Conservation (phyloP, 1,140 invertebrate genomes). For the Wasmannia auropunctata region DNA sequence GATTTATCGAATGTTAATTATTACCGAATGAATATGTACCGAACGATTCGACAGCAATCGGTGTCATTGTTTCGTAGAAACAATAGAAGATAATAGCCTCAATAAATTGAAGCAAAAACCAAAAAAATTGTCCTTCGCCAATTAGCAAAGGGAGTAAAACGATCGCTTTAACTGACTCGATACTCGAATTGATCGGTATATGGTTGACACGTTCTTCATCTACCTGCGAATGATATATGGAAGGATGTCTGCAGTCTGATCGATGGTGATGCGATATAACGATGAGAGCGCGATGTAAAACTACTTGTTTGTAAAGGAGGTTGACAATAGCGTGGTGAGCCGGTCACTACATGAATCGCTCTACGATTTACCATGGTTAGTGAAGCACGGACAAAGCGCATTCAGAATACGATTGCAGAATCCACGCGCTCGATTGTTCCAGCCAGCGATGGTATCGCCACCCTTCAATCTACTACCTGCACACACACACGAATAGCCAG, state of each 20-base stretch:
- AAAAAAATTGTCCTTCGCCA: background rate
- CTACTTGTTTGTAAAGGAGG: slow-evolving; percentile 51
- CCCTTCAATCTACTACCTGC: slow-evolving; percentile 81
- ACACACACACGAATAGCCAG: slow-evolving; percentile 64
- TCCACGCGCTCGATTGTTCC: slow-evolving; percentile 84
- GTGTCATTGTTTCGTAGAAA: background rate
- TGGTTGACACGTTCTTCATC: slow-evolving; percentile 35
- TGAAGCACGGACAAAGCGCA: slow-evolving; percentile 83
- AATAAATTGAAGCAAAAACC: background rate
- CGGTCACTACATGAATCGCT: slow-evolving; percentile 65
- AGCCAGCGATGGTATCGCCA: slow-evolving; percentile 80
- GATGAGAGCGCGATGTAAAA: slow-evolving; percentile 41
- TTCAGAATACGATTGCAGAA: slow-evolving; percentile 85
- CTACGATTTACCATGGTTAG: slow-evolving; percentile 85
- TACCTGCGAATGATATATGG: slow-evolving; percentile 31
- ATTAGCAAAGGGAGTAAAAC: background rate
- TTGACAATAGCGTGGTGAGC: slow-evolving; percentile 28
- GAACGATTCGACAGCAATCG: slow-evolving; percentile 19
- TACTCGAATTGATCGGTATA: background rate
- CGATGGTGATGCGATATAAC: slow-evolving; percentile 39
- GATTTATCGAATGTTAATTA: too few relatives aligned
- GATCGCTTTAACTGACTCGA: background rate
- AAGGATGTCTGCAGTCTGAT: slow-evolving; percentile 34
- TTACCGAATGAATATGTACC: background rate
- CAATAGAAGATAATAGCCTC: background rate